Base-by-base conservation (phyloP, 2,797 vertebrate species). In the Coluber constrictor region DNA sequence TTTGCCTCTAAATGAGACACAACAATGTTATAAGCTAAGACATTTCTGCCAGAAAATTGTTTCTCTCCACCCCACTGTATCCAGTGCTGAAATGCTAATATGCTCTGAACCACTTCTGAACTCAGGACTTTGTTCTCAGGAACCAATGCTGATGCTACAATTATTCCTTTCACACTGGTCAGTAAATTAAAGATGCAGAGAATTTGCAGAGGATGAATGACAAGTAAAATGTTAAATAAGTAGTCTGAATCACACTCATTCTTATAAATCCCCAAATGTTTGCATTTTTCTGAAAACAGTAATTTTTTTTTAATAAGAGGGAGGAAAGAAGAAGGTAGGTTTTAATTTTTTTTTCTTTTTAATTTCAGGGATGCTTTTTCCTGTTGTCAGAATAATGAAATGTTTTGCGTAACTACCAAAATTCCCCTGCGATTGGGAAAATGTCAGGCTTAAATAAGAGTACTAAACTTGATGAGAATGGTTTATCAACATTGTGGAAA, bases 401-500 rank as follows among this genome's bases (percentile, higher is more conserved):
- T 83, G 37, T 25, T 47, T 83, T 83, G 20, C 4, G 4, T 83
- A 47, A 47, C 37, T 83, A 9, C 20, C 74, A 43, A 83, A 83
- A 83, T 83, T 47, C 10, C 74, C 37, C 20, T 2, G 18, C 37
- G 37, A 83, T 47, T 1, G 37, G 20, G 37, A 43, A 20, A 47
- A 83, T 83, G 37, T 83, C 74, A 83, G 74, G 37, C 74, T 83
- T 47, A 79, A 79, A 43, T 79, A 43, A 43, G 74, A 83, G 37
- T 83, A 47, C 74, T 47, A 79, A 43, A 79, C 20, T 37, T 70
- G 37, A 79, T 79, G 74, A 54, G 66, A 59, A 66, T 7, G 63
- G 93, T 12, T 79, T 94, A 90, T 92, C 79, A 92, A 93, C 89
- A 43, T 63, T 87, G 57, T 89, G 37, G 89, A 93, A 92, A 94